Percentiles rank a stretch among this genome's conserved stretches.
Evolutionary conservation across 53 echinoderm and acorn worm genomes (phyloP).

Genomic region (Antedon mediterranea): DNA sequence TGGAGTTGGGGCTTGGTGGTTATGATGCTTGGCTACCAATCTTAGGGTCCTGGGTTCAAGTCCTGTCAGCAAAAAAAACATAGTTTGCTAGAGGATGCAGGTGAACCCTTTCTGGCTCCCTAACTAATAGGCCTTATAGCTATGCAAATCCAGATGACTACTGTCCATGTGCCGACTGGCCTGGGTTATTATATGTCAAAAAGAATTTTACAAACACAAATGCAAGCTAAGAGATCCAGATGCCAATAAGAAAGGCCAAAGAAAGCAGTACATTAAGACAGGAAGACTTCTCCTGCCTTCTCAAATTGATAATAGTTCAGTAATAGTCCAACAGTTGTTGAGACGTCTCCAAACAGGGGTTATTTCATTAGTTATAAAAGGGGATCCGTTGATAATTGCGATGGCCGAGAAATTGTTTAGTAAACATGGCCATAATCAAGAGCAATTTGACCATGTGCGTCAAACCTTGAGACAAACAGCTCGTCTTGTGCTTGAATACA

Average conservation of each 20-base stretch:
- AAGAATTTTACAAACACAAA: conserved; percentile 34
- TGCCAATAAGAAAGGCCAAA: too few relatives aligned
- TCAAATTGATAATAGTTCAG: too few relatives aligned
- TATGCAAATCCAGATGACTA: too few relatives aligned
- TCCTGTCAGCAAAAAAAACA: too few relatives aligned
- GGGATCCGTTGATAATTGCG: conserved; percentile 9
- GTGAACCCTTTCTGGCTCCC: conserved; percentile 22
- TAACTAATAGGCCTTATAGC: conserved; percentile 17
- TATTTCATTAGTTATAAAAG: conserved; percentile 22
- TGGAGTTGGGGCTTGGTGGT: too few relatives aligned
- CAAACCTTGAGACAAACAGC: conserved; percentile 19
- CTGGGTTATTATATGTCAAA: conserved; percentile 23
- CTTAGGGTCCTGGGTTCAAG: too few relatives aligned
- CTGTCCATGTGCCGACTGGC: conserved; percentile 36
- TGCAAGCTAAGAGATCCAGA: conserved; percentile 17
- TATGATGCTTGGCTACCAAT: too few relatives aligned
- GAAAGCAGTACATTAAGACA: too few relatives aligned
- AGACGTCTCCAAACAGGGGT: too few relatives aligned
- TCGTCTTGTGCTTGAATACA: conserved; percentile 13
- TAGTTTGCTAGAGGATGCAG: conserved; percentile 37
- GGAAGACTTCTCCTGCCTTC: too few relatives aligned
- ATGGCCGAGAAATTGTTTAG: conserved; percentile 25
- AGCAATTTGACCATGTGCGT: conserved; percentile 17
- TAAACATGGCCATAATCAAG: conserved; percentile 29
- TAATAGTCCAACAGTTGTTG: too few relatives aligned